A percentile compares a stretch with the other conserved stretches of the same genome.
Conservation (phyloP, 2,888 invertebrate species). For the Perithous albicinctus region DNA sequence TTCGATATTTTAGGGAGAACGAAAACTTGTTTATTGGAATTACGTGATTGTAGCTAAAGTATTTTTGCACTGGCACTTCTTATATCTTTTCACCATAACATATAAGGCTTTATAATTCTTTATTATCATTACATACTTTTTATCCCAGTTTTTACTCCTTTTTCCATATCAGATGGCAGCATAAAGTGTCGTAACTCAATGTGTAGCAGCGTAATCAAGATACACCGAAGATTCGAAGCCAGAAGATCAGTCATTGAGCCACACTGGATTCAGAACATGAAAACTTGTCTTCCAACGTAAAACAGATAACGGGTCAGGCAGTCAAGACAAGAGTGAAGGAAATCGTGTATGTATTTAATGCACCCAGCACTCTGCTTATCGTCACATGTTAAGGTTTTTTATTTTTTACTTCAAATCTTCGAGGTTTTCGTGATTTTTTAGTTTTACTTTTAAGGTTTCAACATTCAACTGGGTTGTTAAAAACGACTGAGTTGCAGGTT, state of each 20-base stretch:
- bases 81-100: too few relatives aligned
- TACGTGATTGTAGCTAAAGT: too few relatives aligned
- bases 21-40: too few relatives aligned
- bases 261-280: background rate
- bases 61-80: too few relatives aligned
- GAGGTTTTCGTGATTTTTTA: background rate
- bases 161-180: too few relatives aligned
- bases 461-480: background rate
- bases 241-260: background rate
- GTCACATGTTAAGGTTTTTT: background rate
- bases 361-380: background rate
- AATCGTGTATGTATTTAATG: background rate
- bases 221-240: conserved; percentile 27
- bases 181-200: conserved; percentile 30
- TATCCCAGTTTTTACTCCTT: too few relatives aligned
- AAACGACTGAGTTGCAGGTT: background rate
- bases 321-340: background rate
- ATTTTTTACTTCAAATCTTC: background rate
- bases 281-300: conserved; percentile 35
- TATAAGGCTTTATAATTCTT: too few relatives aligned
- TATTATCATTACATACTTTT: too few relatives aligned
- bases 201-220: conserved; percentile 34
- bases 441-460: background rate
- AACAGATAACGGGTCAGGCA: background rate
- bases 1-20: too few relatives aligned